These are phyloP conservation scores for Siniperca undulata DNA, from an alignment of 2,797 vertebrate species.

Conservation along the genomic window DNA sequence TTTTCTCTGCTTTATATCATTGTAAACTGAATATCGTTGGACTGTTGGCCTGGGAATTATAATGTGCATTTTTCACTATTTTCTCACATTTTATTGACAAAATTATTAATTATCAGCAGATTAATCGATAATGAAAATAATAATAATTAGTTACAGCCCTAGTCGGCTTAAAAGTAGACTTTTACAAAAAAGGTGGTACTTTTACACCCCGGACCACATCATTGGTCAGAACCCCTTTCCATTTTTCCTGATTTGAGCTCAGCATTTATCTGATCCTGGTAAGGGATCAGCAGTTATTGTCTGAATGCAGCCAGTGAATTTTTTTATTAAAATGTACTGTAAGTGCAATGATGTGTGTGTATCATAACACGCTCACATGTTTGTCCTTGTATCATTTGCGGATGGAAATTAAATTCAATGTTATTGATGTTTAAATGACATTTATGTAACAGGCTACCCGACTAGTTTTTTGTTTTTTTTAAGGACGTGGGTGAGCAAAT, in stretches of 20 bases:
- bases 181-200: not conserved
- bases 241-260: not conserved
- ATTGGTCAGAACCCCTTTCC: not conserved
- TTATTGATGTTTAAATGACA: slow-evolving; percentile 8
- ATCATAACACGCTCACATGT: not conserved
- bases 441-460: not conserved
- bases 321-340: not conserved
- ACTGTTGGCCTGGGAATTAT: no score
- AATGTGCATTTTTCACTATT: not conserved
- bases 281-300: not conserved
- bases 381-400: not conserved
- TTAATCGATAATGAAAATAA: no score
- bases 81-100: not conserved
- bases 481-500: not conserved
- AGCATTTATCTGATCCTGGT: not conserved
- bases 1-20: not conserved
- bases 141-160: not conserved
- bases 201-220: not conserved
- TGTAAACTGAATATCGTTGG: not conserved
- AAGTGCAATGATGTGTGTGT: not conserved
- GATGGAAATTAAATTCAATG: not conserved
- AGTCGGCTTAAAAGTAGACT: not conserved
- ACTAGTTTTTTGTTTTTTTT: not conserved
- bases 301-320: not conserved
- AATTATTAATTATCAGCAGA: not conserved